phyloP scores from a whole-genome alignment of 2,888 invertebrate genomes.

The Cephus rjabovi region DNA sequence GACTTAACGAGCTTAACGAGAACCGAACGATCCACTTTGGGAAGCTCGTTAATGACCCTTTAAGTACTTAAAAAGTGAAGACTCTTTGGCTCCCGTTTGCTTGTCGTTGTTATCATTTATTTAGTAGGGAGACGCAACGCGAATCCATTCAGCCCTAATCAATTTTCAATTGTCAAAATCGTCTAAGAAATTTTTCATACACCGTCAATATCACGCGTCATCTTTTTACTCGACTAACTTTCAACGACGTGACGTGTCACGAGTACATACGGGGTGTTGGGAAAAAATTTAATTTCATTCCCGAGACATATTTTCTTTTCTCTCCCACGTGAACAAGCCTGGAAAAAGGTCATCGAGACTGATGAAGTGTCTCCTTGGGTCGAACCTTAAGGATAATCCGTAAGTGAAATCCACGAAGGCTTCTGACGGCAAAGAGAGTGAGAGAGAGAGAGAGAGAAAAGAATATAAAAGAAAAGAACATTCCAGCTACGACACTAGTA shows the following conservation, averaged over 20 bases:
- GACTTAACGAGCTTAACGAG: neutral
- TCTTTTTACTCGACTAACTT: neutral
- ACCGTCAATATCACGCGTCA: too few species aligned
- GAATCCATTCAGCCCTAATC: neutral
- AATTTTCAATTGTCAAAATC: neutral
- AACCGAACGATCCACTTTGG: conserved; percentile 1
- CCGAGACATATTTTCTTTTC: neutral
- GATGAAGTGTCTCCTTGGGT: neutral
- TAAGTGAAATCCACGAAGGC: neutral
- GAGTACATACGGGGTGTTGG: neutral
- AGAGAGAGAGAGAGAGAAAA: neutral
- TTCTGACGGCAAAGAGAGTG: neutral
- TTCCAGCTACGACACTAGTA: neutral
- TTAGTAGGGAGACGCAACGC: too few species aligned
- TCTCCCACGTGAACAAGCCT: neutral
- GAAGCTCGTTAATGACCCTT: neutral
- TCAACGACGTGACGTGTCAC: neutral
- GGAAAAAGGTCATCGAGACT: neutral
- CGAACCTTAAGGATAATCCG: neutral
- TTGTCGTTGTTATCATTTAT: neutral
- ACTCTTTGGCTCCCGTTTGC: neutral
- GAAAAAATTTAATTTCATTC: neutral
- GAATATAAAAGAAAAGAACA: neutral
- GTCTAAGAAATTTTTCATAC: neutral
- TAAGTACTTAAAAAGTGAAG: neutral